A percentile compares a stretch with the other conserved stretches of the same genome.
phyloP scores from a whole-genome alignment of 1,140 invertebrate species.

The Trichogramma pretiosum region DNA sequence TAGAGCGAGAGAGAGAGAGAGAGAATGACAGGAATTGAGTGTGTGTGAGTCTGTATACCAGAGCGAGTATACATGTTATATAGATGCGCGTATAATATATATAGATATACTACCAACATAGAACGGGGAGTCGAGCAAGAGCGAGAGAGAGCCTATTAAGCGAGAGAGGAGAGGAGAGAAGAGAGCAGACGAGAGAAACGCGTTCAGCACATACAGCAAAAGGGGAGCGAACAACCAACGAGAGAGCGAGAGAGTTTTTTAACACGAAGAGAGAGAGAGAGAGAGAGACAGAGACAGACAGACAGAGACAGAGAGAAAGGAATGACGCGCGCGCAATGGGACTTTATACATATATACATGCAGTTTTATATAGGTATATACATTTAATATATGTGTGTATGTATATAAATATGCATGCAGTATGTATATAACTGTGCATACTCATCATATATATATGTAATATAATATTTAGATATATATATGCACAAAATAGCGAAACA shows the following conservation, averaged over 20 bases:
- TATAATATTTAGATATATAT: no score
- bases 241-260: not conserved
- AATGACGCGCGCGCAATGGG: conserved; percentile 17
- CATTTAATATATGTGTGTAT: no score
- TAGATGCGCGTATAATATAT: conserved; percentile 1
- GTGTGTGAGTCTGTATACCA: conserved; percentile 18
- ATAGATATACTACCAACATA: not conserved
- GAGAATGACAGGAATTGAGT: conserved; percentile 8
- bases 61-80: conserved; percentile 2
- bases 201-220: conserved; percentile 2
- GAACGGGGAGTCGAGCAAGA: not conserved
- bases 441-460: no score
- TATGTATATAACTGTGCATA: no score
- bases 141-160: not conserved
- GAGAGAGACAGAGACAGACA: not conserved
- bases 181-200: conserved; percentile 16
- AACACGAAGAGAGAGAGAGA: conserved; percentile 4
- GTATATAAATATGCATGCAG: no score
- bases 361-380: no score
- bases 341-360: no score
- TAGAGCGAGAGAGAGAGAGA: conserved; percentile 18
- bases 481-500: no score
- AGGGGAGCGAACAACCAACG: conserved; percentile 6
- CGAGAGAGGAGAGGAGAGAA: conserved; percentile 9
- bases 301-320: conserved; percentile 1